Base-by-base conservation (phyloP, 2,797 vertebrate genomes). In the Carapus acus region DNA sequence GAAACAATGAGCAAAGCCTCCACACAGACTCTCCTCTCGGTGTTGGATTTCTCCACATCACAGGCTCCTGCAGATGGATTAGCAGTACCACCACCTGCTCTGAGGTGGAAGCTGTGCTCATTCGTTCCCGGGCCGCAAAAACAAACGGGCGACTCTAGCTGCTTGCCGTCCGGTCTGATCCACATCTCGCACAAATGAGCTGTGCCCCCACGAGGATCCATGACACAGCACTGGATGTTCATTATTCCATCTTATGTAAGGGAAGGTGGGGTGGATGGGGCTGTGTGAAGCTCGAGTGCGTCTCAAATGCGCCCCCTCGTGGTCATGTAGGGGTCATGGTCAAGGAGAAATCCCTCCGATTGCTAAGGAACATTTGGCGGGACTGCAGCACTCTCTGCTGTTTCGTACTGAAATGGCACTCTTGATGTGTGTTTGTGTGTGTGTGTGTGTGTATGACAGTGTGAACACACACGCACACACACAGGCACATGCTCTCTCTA, bases 301-400 rank as follows among this genome's bases (percentile, higher is more conserved):
- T n/a, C n/a, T n/a, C n/a, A n/a, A n/a, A n/a, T n/a, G 18, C 29
- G 14, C 62, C 76, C 43, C 58, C 80, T 82, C 49, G 46, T 81
- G 85, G 69, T 42, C 20, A 8, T n/a, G 3, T 2, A 14, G 1
- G 5, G 7, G 61, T 6, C 33, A 54, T 7, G 17, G 20, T n/a
- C 41, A 8, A 2, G 41, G 21, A 17, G 27, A 5, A 36, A 24
- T 22, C 13, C 15, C 11, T 23, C 13, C 24, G 38, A 49, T 24
- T 24, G 45, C 2, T 11, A 14, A 52, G 17, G 13, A 27, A 9
- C 9, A 9, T 59, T 48, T 34, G 24, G 24, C 42, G 18, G 54
- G 44, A 20, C 66, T 76, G 74, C 78, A 81, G 80, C 79, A 75
- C 72, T 70, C 71, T 71, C 70, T 81, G 67, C 71, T 76, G 77